Evolutionary conservation across 2,113 vertebrate genomes (phyloP).

Genomic region (Mormyrus lacerda): DNA sequence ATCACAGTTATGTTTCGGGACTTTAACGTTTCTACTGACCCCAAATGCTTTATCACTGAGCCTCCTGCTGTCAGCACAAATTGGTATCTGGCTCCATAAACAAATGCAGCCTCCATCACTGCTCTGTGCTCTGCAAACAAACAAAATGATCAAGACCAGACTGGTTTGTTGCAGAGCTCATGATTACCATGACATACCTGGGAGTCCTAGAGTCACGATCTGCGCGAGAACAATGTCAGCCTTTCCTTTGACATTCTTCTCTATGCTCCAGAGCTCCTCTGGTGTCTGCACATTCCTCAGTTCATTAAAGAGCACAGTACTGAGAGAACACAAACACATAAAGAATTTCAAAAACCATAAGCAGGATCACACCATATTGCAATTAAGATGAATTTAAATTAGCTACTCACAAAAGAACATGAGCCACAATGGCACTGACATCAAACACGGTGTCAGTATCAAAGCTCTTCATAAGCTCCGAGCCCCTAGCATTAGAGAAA

Average conservation of each 20-base stretch:
- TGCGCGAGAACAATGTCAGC: constrained; percentile 74
- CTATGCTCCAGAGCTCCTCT: constrained; percentile 67
- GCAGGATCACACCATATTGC: neutral
- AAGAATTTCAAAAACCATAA: neutral
- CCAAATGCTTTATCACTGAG: constrained; percentile 63
- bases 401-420: constrained; percentile 84
- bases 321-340: constrained; percentile 37
- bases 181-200: constrained; percentile 61
- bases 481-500: constrained; percentile 55
- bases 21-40: constrained; percentile 51
- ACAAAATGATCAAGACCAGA: neutral
- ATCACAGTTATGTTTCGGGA: neutral
- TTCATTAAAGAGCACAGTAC: constrained; percentile 85
- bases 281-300: constrained; percentile 74
- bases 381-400: neutral
- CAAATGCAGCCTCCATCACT: constrained; percentile 89
- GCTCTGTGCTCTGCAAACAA: constrained; percentile 75
- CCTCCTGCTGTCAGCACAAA: constrained; percentile 86
- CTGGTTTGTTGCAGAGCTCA: neutral
- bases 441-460: constrained; percentile 81
- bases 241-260: constrained; percentile 70
- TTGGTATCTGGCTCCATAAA: constrained; percentile 77
- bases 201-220: constrained; percentile 75
- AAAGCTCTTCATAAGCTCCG: constrained; percentile 71
- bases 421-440: constrained; percentile 77